Conservation (phyloP, 1,140 invertebrate genomes). For the Aphidius ervi region DNA sequence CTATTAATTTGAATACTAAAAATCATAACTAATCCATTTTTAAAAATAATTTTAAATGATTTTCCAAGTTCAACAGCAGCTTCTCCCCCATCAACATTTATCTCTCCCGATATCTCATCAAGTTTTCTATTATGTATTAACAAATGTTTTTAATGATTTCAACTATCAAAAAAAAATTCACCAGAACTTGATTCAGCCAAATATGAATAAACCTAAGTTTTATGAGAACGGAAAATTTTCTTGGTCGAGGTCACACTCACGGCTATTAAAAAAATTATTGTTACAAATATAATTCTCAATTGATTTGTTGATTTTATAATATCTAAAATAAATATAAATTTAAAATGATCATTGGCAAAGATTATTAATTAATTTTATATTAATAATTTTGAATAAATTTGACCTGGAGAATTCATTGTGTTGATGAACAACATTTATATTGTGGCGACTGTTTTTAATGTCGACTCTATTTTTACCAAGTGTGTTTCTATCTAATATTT, state of each 20-base stretch:
- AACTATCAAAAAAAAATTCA: constrained; percentile 32
- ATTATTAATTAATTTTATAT: too few relatives aligned
- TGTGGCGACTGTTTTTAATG: too few relatives aligned
- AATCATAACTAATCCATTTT: constrained; percentile 43
- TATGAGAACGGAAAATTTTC: constrained; percentile 38
- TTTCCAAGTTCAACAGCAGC: constrained; percentile 38
- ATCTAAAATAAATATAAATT: neutral
- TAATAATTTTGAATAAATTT: too few relatives aligned
- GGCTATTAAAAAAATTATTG: too few relatives aligned
- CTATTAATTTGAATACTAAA: constrained; percentile 49
- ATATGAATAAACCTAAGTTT: constrained; percentile 45
- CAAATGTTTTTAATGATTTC: constrained; percentile 34
- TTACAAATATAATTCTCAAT: too few relatives aligned
- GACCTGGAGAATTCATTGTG: too few relatives aligned
- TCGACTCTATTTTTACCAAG: too few relatives aligned
- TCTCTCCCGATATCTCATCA: constrained; percentile 22
- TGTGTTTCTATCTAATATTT: too few relatives aligned
- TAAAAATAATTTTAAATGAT: constrained; percentile 44
- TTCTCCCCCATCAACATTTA: constrained; percentile 27
- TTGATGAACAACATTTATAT: too few relatives aligned
- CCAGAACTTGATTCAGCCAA: constrained; percentile 42
- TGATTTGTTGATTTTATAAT: neutral
- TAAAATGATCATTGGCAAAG: too few relatives aligned
- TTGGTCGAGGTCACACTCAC: too few relatives aligned
- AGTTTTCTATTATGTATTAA: constrained; percentile 38